Conservation (phyloP, 2,888 invertebrate genomes). For the Lasioglossum malachurum region DNA sequence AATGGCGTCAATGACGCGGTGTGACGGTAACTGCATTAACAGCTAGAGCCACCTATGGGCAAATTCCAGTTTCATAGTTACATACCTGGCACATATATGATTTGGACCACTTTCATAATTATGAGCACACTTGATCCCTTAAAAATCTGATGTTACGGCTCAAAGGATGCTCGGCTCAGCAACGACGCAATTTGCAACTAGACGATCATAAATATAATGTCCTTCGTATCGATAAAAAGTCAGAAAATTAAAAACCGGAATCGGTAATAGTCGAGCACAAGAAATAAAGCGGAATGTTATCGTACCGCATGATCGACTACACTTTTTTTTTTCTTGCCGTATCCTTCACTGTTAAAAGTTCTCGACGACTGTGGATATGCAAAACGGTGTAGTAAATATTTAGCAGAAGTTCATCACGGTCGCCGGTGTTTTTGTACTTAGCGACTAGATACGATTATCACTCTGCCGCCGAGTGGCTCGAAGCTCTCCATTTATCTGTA, state of each 20-base stretch:
- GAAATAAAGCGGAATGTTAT: not conserved
- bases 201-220: not conserved
- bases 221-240: not conserved
- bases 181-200: not conserved
- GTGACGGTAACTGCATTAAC: too few species aligned
- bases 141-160: not conserved
- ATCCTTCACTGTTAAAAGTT: not conserved
- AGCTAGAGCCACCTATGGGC: too few species aligned
- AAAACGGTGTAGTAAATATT: not conserved
- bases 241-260: not conserved
- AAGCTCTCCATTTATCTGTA: not conserved
- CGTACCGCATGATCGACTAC: not conserved
- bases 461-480: not conserved
- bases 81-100: too few species aligned
- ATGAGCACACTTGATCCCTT: not conserved
- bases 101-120: too few species aligned
- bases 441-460: not conserved
- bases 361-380: not conserved
- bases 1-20: too few species aligned
- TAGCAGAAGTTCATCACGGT: not conserved
- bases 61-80: too few species aligned
- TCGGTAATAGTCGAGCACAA: not conserved
- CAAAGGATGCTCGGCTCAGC: not conserved
- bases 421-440: not conserved
- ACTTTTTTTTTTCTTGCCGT: not conserved